These are phyloP conservation scores for Tipula lateralis DNA, from an alignment of 2,888 invertebrate genomes.

Conservation along the genomic window DNA sequence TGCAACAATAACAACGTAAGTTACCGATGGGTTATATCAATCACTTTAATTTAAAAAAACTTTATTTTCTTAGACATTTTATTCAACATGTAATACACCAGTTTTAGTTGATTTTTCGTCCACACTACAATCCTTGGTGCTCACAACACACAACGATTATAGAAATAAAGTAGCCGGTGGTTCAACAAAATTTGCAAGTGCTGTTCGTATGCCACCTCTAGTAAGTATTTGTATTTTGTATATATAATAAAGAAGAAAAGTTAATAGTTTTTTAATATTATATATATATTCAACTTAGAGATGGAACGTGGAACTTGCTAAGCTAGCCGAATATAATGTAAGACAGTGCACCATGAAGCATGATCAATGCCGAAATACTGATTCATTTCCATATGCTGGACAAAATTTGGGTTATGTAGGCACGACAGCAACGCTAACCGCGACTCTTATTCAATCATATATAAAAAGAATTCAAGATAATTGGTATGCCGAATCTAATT, in stretches of 20 bases:
- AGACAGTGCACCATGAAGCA: slow-evolving; percentile 31
- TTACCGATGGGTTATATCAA: too few relatives aligned
- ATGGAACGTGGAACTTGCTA: slow-evolving; percentile 31
- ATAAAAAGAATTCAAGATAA: not conserved
- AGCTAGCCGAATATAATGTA: slow-evolving; percentile 29
- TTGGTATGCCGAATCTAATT: not conserved
- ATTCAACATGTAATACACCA: too few relatives aligned
- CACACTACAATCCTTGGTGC: too few relatives aligned
- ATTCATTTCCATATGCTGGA: slow-evolving; percentile 29
- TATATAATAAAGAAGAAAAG: too few relatives aligned
- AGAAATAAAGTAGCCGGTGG: not conserved
- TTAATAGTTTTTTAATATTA: not conserved
- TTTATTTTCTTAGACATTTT: too few relatives aligned
- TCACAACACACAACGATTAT: not conserved
- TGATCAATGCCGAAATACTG: slow-evolving; percentile 32
- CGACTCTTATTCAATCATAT: not conserved
- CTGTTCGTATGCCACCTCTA: not conserved
- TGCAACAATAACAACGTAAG: not conserved
- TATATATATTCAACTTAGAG: too few relatives aligned
- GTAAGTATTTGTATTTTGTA: not conserved
- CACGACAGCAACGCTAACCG: not conserved
- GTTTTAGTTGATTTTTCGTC: not conserved
- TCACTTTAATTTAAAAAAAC: not conserved
- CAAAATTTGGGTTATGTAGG: slow-evolving; percentile 30
- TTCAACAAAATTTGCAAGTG: not conserved